phyloP scores from a whole-genome alignment of 2,113 vertebrate species.

The Excalfactoria chinensis region DNA sequence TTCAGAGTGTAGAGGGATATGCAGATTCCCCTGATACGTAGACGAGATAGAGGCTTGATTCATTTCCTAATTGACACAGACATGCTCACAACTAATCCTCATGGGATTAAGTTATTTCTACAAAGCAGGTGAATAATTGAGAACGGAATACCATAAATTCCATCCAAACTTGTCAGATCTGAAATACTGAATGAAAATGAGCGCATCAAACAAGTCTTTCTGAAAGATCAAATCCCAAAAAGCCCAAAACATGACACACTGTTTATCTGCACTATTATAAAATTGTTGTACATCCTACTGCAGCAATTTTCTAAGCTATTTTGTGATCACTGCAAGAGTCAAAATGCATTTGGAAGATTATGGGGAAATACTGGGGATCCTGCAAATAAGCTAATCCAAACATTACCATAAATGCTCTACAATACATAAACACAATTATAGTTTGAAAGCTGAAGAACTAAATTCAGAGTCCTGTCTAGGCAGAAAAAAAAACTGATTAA shows the following conservation, averaged over 20 bases:
- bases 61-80: not conserved
- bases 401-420: not conserved
- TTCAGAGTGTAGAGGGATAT: not conserved
- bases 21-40: not conserved
- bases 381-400: not conserved
- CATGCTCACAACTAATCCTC: not conserved
- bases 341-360: not conserved
- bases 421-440: not conserved
- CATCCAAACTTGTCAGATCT: not conserved
- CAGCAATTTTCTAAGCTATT: not conserved
- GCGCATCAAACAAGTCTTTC: not conserved
- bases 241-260: not conserved
- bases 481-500: not conserved
- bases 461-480: not conserved
- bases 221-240: not conserved
- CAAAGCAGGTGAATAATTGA: not conserved
- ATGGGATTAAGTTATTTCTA: not conserved
- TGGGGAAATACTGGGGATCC: fast-evolving
- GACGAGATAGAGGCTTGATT: not conserved
- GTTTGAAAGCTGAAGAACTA: not conserved
- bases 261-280: not conserved
- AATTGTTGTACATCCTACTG: not conserved
- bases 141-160: not conserved
- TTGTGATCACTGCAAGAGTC: not conserved
- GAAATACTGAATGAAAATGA: not conserved